Evolutionary conservation across 2,888 invertebrate genomes (phyloP).

Genomic region (Ophraella communa): DNA sequence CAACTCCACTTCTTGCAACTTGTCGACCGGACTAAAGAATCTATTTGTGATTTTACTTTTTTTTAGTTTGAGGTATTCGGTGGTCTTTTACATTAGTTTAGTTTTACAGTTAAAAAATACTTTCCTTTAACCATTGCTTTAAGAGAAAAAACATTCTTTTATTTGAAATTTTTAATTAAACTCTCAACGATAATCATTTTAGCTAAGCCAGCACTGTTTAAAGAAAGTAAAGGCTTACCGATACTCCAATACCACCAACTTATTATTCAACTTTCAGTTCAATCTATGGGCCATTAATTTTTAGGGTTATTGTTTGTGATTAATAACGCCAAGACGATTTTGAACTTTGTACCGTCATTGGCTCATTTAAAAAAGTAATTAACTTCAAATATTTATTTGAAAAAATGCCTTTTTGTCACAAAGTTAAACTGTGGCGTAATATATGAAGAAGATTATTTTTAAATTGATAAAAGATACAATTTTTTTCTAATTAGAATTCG

Average conservation of each 20-base stretch:
- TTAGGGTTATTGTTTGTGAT: constrained; percentile 52
- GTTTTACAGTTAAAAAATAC: too few relatives aligned
- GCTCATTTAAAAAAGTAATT: constrained; percentile 26
- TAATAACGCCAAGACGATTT: constrained; percentile 41
- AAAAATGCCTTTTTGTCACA: constrained; percentile 18
- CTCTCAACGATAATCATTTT: neutral
- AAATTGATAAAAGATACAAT: too few relatives aligned
- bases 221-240: constrained; percentile 31
- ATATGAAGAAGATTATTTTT: neutral
- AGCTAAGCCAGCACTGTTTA: constrained; percentile 1
- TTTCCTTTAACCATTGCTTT: too few relatives aligned
- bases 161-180: too few relatives aligned
- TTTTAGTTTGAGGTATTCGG: too few relatives aligned
- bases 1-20: too few relatives aligned
- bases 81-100: too few relatives aligned
- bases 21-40: too few relatives aligned
- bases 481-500: too few relatives aligned
- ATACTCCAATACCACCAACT: constrained; percentile 34
- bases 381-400: constrained; percentile 32
- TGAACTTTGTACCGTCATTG: constrained; percentile 27
- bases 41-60: too few relatives aligned
- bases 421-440: neutral
- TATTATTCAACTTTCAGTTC: constrained; percentile 49
- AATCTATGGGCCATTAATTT: constrained; percentile 49
- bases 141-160: too few relatives aligned